Evolutionary conservation across 1,140 invertebrate species (phyloP).

Genomic region (Grapholita molesta): DNA sequence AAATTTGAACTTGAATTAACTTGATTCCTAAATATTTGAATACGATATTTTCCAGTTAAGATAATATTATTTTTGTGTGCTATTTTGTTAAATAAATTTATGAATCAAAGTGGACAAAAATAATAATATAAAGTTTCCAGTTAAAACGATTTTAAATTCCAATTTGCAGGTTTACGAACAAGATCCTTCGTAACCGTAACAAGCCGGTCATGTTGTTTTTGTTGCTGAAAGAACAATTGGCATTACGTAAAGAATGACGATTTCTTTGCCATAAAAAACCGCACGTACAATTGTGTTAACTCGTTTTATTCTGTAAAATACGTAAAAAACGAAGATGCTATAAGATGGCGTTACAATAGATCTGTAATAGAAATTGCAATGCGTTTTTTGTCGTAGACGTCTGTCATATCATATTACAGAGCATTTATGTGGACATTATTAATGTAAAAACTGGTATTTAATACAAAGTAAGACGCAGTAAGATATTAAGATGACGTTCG

Average conservation of each 20-base stretch:
- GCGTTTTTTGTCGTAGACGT: too few species aligned
- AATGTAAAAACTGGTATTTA: too few species aligned
- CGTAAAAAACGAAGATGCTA: neutral
- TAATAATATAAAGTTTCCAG: too few species aligned
- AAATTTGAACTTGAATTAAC: too few species aligned
- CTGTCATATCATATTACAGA: neutral
- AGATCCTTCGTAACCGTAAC: neutral
- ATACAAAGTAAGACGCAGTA: too few species aligned
- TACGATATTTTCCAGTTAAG: too few species aligned
- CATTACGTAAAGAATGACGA: constrained; percentile 6
- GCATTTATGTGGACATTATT: too few species aligned
- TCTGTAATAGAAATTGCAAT: neutral
- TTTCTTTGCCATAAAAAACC: neutral
- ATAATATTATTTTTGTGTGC: too few species aligned
- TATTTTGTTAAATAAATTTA: too few species aligned
- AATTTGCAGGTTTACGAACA: neutral
- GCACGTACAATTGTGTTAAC: neutral
- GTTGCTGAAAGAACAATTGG: constrained; percentile 5
- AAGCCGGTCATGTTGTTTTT: neutral
- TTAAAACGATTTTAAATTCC: neutral
- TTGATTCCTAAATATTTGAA: too few species aligned
- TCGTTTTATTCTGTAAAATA: neutral
- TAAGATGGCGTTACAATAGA: neutral
- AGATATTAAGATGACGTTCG: too few species aligned
- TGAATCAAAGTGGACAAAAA: too few species aligned